Percentiles rank a stretch among this genome's conserved stretches.
These are phyloP conservation scores for Brenthis ino DNA, from an alignment of 2,888 invertebrate genomes.

Conservation along the genomic window DNA sequence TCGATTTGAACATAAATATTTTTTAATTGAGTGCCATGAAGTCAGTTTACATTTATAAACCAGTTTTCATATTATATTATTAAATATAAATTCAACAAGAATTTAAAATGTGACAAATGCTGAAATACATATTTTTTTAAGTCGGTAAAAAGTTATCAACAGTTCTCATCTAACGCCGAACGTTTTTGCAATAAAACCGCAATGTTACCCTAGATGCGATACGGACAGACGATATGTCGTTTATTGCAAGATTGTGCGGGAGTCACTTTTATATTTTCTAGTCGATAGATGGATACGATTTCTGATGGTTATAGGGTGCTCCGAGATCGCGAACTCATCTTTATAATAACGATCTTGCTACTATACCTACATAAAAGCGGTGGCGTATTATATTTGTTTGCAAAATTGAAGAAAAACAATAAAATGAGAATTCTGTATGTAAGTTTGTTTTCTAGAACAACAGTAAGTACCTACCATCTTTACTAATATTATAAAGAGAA, in stretches of 20 bases:
- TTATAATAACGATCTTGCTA: no score
- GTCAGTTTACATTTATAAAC: no score
- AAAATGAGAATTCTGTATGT: no score
- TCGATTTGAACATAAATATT: no score
- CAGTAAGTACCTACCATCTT: no score
- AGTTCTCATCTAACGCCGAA: neutral
- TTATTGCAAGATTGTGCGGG: conserved; percentile 7
- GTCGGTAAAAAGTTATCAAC: neutral
- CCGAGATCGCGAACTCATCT: neutral
- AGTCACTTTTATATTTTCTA: conserved; percentile 8
- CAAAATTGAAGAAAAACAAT: no score
- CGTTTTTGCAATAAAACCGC: conserved; percentile 11
- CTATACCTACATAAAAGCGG: no score
- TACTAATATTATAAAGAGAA: no score
- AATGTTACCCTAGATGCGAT: neutral
- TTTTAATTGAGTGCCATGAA: no score
- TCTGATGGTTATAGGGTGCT: conserved; percentile 5
- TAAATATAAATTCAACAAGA: neutral
- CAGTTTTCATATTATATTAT: no score
- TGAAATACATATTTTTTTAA: neutral
- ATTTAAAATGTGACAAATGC: neutral
- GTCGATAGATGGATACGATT: neutral
- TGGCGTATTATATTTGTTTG: no score
- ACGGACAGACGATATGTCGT: conserved; percentile 9
- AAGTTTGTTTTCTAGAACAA: no score